Conservation (phyloP, 2,113 vertebrate genomes). For the Panthera tigris region DNA sequence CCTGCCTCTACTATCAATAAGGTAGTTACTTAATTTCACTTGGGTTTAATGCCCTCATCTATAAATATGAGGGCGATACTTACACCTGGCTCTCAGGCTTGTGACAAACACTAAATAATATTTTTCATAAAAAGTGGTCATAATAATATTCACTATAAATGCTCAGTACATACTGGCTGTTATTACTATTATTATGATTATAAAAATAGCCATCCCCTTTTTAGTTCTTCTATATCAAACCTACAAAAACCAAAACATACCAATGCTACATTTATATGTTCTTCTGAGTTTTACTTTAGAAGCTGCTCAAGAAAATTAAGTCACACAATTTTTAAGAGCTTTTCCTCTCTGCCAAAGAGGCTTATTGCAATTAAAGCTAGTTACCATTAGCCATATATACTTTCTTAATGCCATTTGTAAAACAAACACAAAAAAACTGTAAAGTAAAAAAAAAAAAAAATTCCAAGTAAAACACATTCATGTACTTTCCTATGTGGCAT, state of each 20-base stretch:
- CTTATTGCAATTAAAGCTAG: neutral
- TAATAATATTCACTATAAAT: neutral
- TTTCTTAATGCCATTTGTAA: neutral
- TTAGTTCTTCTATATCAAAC: neutral
- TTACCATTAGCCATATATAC: neutral
- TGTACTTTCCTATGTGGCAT: neutral
- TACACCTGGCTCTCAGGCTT: neutral
- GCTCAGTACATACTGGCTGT: neutral
- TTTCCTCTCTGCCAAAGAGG: neutral
- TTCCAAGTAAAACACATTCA: neutral
- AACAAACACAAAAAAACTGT: neutral
- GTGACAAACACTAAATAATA: neutral
- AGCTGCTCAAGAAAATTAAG: conserved; percentile 33
- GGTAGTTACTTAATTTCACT: neutral
- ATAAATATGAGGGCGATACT: neutral
- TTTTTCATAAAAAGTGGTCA: neutral
- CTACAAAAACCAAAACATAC: neutral
- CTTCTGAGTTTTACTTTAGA: conserved; percentile 5
- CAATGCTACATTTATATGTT: neutral
- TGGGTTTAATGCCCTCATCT: neutral
- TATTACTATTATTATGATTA: neutral
- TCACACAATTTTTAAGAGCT: neutral
- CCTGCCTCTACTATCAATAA: neutral
- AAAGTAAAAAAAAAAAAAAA: neutral
- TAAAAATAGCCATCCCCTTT: neutral